Conservation (phyloP, 1,140 invertebrate genomes). For the Ostrea denselamellosa region DNA sequence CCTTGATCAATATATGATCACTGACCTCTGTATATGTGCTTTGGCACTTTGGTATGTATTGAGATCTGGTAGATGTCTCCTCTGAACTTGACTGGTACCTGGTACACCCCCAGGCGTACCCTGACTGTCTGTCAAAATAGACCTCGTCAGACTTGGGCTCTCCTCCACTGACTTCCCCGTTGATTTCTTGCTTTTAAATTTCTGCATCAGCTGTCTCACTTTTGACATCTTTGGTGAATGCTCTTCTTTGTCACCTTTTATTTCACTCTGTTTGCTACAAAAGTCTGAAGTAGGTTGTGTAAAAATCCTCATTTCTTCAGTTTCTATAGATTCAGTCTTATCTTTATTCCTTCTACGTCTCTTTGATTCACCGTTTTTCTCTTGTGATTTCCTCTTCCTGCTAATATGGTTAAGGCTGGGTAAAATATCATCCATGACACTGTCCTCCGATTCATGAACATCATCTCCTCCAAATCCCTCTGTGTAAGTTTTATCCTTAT, state of each 20-base stretch:
- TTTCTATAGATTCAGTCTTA: slow-evolving; percentile 26
- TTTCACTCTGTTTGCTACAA: neutral
- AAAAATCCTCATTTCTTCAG: neutral
- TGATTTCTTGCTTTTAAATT: slow-evolving; percentile 1
- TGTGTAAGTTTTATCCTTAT: neutral
- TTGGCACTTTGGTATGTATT: neutral
- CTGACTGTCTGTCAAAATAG: neutral
- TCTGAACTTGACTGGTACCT: neutral
- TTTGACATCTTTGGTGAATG: neutral
- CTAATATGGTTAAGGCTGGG: neutral
- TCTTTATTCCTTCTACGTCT: neutral
- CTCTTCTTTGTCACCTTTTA: neutral
- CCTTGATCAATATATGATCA: neutral
- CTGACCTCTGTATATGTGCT: slow-evolving; percentile 37
- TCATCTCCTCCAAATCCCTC: neutral
- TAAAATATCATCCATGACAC: neutral
- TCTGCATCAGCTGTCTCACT: slow-evolving; percentile 13
- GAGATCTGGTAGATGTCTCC: neutral
- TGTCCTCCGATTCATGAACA: neutral
- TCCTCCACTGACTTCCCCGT: neutral
- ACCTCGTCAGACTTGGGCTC: neutral
- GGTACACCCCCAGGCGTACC: slow-evolving; percentile 27
- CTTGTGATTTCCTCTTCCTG: slow-evolving; percentile 6
- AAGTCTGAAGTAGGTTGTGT: neutral
- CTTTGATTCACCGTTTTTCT: neutral